Percentiles rank a stretch among this genome's conserved stretches.
Conservation (phyloP, 2,888 invertebrate species). For the Phlogophora meticulosa region DNA sequence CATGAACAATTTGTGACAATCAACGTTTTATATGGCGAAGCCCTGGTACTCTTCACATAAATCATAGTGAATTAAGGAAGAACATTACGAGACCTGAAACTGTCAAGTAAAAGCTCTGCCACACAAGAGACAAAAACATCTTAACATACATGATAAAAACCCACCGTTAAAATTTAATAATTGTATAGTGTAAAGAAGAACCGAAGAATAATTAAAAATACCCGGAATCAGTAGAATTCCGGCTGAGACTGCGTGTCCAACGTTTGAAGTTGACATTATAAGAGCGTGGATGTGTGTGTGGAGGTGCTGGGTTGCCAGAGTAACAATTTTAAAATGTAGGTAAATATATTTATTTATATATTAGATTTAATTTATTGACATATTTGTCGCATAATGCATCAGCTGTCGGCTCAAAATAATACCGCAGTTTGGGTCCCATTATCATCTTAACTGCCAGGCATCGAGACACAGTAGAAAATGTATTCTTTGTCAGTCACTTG, state of each 20-base stretch:
- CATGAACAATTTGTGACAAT: no score
- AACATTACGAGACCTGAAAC: neutral
- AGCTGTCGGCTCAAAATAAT: no score
- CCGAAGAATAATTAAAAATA: slow-evolving; percentile 44
- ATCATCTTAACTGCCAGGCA: no score
- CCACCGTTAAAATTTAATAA: slow-evolving; percentile 37
- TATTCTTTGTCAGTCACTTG: no score
- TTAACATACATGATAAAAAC: slow-evolving; percentile 40
- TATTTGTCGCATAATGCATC: no score
- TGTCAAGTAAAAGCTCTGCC: neutral
- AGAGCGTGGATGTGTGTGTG: slow-evolving; percentile 17
- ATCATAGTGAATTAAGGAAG: neutral
- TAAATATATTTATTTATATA: no score
- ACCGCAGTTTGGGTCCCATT: no score
- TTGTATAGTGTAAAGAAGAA: slow-evolving; percentile 23
- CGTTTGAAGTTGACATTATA: slow-evolving; percentile 41
- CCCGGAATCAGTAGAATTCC: slow-evolving; percentile 38
- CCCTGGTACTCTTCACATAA: neutral
- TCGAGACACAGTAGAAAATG: no score
- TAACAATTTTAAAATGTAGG: neutral
- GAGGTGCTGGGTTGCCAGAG: slow-evolving; percentile 37
- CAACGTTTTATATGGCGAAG: no score
- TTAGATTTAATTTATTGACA: no score
- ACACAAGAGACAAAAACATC: slow-evolving; percentile 24
- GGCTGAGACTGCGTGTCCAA: slow-evolving; percentile 51